Evolutionary conservation across 2,888 invertebrate genomes (phyloP).

Genomic region (Troglohyphantes excavatus): DNA sequence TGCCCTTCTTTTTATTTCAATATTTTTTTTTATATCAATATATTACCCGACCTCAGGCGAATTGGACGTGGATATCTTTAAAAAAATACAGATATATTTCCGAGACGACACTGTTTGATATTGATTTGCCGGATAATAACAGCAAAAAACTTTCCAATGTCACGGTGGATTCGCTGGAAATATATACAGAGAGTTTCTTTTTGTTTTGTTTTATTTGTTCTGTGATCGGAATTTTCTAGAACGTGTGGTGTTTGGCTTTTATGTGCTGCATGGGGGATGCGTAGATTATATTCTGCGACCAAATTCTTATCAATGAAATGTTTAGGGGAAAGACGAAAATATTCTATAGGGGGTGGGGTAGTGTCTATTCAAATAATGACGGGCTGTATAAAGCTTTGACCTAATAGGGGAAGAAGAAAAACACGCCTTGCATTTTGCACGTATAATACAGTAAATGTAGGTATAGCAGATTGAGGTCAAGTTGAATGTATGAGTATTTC

Average conservation of each 20-base stretch:
- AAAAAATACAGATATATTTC: constrained; percentile 25
- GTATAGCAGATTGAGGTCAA: too few relatives aligned
- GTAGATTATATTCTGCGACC: constrained; percentile 2
- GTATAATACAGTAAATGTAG: too few relatives aligned
- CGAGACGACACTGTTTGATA: constrained; percentile 33
- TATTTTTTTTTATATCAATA: constrained; percentile 35
- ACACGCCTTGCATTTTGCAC: too few relatives aligned
- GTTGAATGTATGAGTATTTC: too few relatives aligned
- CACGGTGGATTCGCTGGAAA: constrained; percentile 11
- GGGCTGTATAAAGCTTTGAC: too few relatives aligned
- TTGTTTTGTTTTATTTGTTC: constrained; percentile 38
- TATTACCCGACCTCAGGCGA: constrained; percentile 31
- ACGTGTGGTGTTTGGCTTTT: constrained; percentile 38
- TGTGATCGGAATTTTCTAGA: constrained; percentile 39
- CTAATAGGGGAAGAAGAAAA: too few relatives aligned
- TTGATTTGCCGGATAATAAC: constrained; percentile 16
- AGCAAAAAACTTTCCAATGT: not conserved
- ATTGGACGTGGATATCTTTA: constrained; percentile 17
- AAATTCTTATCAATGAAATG: constrained; percentile 14
- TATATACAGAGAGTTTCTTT: constrained; percentile 32
- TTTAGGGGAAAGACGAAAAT: constrained; percentile 16
- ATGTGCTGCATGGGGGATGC: constrained; percentile 8
- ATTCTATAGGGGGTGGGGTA: too few relatives aligned
- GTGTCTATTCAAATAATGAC: too few relatives aligned
- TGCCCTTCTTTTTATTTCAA: not conserved